Evolutionary conservation across 2,888 invertebrate genomes (phyloP), one percentile per base, ranked within the genome.

Genomic region (Ornithoptera priamus): DNA sequence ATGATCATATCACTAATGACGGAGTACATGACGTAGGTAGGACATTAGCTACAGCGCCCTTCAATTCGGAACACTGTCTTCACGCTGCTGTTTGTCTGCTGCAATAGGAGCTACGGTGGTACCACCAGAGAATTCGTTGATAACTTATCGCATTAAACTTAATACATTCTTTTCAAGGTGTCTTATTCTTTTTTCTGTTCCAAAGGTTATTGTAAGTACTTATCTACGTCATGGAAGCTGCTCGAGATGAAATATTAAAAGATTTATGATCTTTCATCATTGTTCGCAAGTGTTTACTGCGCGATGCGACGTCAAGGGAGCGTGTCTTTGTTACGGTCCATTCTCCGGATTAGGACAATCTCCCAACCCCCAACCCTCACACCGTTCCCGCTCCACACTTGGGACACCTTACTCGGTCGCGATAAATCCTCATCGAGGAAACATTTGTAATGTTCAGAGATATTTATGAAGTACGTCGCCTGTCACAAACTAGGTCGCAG

Each of bases 271-370:
- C 66, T 22, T 61, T 50, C 36, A 36, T 18, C n/a, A 18, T 22
- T 42, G 62, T 7, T 60, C 24, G 24, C 24, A 22, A 24, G 65
- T 65, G 59, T 58, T 59, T 46, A 65, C 39, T 57, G 65, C 59
- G 46, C 20, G 62, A 12, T 46, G 60, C 17, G 64, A 20, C 56
- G 36, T 56, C 36, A 64, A 56, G 20, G 15, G 42, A 62, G 50
- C 50, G 60, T 53, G 60, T 66, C 66, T 66, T 36, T 50, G 20
- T 61, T 61, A 60, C 66, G 60, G 66, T 36, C 60, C 65, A 59
- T 65, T 65, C 66, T 17, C 20, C n/a, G 50, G 66, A 59, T 60
- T 66, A 66, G 36, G 36, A 8, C 36, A 50, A n/a, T 17, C 30
- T 30, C 36, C 42, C n/a, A n/a, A 15, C 39, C 39, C 10, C 39